Evolutionary conservation across 2,113 vertebrate genomes (phyloP).

Genomic region (Marmota flaviventris): DNA sequence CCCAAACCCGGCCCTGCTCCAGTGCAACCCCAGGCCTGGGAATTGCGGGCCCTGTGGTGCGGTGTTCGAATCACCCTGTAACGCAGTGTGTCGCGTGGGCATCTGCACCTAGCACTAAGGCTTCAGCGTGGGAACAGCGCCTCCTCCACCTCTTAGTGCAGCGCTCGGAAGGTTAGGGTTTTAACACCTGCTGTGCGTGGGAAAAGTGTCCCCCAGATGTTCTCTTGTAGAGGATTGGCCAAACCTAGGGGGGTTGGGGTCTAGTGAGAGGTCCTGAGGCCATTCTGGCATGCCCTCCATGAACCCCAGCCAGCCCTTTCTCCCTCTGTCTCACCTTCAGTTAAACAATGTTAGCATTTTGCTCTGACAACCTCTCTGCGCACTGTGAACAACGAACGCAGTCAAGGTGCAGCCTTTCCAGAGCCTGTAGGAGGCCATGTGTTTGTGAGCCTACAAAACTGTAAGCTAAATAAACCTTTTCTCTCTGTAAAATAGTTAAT

Average conservation of each 20-base stretch:
- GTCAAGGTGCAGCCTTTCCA: neutral
- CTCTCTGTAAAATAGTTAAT: neutral
- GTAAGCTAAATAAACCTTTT: neutral
- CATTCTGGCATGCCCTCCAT: neutral
- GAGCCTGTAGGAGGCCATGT: no score
- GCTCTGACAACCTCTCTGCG: no score
- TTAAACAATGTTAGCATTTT: neutral
- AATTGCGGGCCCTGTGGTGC: neutral
- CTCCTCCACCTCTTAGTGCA: neutral
- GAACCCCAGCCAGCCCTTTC: no score
- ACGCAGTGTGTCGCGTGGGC: no score
- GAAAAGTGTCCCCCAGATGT: fast-evolving
- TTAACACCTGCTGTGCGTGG: neutral
- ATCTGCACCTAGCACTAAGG: neutral
- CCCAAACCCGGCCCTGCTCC: fast-evolving
- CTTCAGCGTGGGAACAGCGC: no score
- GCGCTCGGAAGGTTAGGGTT: neutral
- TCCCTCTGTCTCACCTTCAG: neutral
- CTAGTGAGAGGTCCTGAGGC: neutral
- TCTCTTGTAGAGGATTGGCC: neutral
- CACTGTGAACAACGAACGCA: no score
- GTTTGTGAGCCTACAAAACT: neutral
- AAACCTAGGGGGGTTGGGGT: no score
- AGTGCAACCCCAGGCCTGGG: neutral
- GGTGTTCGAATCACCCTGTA: no score